Evolutionary conservation across 2,888 invertebrate species (phyloP), one percentile per base, ranked within the genome.

Genomic region (Agonopterix alstromeriana): DNA sequence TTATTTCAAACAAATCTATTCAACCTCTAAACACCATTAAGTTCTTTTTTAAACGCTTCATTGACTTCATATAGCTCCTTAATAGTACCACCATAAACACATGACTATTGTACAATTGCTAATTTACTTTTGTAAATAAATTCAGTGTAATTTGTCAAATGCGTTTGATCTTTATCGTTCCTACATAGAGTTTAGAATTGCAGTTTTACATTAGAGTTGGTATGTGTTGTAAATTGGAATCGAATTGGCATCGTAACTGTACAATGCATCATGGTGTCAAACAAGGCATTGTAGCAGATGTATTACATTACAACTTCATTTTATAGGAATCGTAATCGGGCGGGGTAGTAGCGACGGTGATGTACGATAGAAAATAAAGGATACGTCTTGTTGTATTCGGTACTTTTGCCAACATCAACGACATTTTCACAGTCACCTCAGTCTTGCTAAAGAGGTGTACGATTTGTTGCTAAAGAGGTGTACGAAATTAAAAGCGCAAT

Each of bases 281-380:
- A 70, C 71, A 69, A 61, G 54, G 63, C 64, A 72, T 71, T 73
- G 76, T 73, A 78, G 72, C 87, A 88, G 87, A 88, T 87, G 88
- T 87, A 86, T 80, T 75, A 73, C 72, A 79, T 85, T 85, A 84
- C 83, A 73, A 80, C 73, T 84, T 82, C 77, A 82, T 85, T 84
- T 77, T 82, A 74, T 74, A 78, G 63, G 73, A 74, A 73, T 75
- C 70, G 79, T 76, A 76, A 79, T 74, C 73, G 79, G 67, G 65
- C 73, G 65, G 78, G 78, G 80, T 68, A 55, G 46, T 51, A 47
- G 57, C 49, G 57, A 52, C 48, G 12, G 47, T 48, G 43, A 52
- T 44, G 52, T 48, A 52, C n/a, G 46, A n/a, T 48, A 35, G 60
- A 46, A 47, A 63, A 58, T 35, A 11, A 53, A 70, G 65, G 77